Percentiles rank a stretch among this genome's conserved stretches.
These are phyloP conservation scores for Choloepus hoffmanni DNA, from an alignment of 2,113 vertebrate species.

Conservation along the genomic window DNA sequence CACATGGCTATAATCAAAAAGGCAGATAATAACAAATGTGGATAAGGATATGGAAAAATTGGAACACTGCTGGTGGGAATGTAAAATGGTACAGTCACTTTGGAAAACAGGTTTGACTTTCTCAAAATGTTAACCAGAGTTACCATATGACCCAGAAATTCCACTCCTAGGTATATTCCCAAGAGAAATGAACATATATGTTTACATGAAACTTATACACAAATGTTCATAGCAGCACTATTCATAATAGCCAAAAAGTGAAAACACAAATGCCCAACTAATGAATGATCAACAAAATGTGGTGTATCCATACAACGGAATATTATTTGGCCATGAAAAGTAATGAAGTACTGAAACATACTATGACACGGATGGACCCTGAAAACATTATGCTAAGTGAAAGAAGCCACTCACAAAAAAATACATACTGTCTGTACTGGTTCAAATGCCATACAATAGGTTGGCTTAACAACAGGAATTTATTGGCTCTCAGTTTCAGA, in stretches of 20 bases:
- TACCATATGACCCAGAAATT: not conserved
- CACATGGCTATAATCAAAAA: not conserved
- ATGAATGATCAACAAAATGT: not conserved
- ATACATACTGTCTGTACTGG: not conserved
- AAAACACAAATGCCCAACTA: not conserved
- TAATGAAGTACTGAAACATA: not conserved
- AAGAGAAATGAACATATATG: not conserved
- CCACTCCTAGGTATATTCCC: not conserved
- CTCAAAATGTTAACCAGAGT: not conserved
- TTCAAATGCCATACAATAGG: too few species aligned
- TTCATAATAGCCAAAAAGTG: not conserved
- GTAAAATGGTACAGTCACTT: constrained; percentile 11
- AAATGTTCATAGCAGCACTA: not conserved
- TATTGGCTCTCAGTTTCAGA: too few species aligned
- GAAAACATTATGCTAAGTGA: constrained; percentile 1
- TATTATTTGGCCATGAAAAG: not conserved
- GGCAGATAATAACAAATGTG: not conserved
- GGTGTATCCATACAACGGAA: not conserved
- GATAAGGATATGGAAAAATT: not conserved
- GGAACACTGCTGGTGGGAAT: not conserved
- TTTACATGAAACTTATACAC: not conserved
- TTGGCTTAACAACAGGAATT: too few species aligned
- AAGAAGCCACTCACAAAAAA: not conserved
- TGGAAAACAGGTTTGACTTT: not conserved
- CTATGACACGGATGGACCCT: not conserved